Conservation (phyloP, 1,140 invertebrate species). For the Zaprionus inermis region DNA sequence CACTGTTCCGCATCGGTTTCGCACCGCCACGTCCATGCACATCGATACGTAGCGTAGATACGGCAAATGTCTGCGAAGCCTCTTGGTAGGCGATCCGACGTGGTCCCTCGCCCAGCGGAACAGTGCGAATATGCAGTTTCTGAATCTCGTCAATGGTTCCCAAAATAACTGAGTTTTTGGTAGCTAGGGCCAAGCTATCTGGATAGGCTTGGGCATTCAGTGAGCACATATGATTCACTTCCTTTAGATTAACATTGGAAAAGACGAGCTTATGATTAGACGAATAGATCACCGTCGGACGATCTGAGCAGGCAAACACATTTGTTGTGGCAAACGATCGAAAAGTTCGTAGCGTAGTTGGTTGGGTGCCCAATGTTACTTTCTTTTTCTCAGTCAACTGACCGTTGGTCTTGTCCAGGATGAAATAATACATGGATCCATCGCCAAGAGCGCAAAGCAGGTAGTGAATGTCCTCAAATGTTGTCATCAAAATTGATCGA, state of each 20-base stretch:
- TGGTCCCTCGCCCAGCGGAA: conserved; percentile 97
- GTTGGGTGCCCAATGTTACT: conserved; percentile 98
- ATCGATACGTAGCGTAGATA: conserved; percentile 95
- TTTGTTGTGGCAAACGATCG: conserved; percentile 96
- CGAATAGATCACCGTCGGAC: conserved; percentile 99
- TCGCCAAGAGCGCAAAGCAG: conserved; percentile 97
- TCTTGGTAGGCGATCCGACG: conserved; percentile 98
- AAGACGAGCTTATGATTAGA: conserved; percentile 99
- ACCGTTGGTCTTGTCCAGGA: conserved; percentile 90
- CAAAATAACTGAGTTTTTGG: conserved; percentile 96
- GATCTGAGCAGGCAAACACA: conserved; percentile 99
- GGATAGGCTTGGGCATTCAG: conserved; percentile 97
- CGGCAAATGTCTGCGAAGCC: conserved; percentile 96
- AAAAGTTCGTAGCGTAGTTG: conserved; percentile 96
- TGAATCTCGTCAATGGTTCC: conserved; percentile 99
- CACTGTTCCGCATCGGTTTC: conserved; percentile 89
- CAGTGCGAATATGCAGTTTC: conserved; percentile 97
- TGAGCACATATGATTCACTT: conserved; percentile 99
- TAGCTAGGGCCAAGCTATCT: conserved; percentile 96
- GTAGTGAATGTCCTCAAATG: conserved; percentile 96
- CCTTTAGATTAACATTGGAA: conserved; percentile 99
- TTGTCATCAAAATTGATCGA: conserved; percentile 96
- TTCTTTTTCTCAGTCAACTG: conserved; percentile 93
- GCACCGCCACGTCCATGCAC: conserved; percentile 89
- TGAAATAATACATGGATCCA: conserved; percentile 99